Base-by-base conservation (phyloP, 2,113 vertebrate species). In the Apteryx mantelli region DNA sequence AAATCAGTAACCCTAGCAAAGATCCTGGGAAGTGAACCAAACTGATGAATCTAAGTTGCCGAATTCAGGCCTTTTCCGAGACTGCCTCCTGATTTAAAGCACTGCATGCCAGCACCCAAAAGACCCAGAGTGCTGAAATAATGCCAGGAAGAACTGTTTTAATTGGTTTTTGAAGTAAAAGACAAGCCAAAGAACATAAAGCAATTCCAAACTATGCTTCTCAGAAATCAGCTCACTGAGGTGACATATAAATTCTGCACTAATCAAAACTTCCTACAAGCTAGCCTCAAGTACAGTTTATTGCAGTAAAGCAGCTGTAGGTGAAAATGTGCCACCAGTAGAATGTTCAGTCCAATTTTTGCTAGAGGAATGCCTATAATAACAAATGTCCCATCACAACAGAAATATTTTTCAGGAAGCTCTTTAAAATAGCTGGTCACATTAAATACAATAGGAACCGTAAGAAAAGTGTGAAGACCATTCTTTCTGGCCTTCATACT, bases 381-480 rank as follows among this genome's bases (percentile, higher is more conserved):
- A 93, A 96, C 88, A 95, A 90, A 86, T 44, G 40, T 34, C 34
- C 26, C 79, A 89, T 85, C 85, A 69, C 82, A 95, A 86, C 70
- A 94, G 86, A 83, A 97, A 81, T 94, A 81, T 95, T 96, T 95
- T 56, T 91, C 86, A 93, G 88, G 93, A 97, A 93, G 82, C 10
- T 94, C 50, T 86, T 93, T 88, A 60, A 42, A 81, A 52, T 55
- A 88, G 38, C 58, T 56, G 18, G 32, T 66, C 65, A 14, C 36
- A 40, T 66, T 86, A 83, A 80, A 63, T 77, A 88, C 75, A 77
- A 74, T 77, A 58, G 71, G 53, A 88, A 61, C 56, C 78, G 34
- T 15, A 52, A 77, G 55, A 58, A 20, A 86, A 42, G 13, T 38
- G 4, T 42, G 55, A 90, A 71, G 24, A 42, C 18, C 86, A 2